Conservation (phyloP, 2,888 invertebrate genomes). For the Tetropium fuscum region DNA sequence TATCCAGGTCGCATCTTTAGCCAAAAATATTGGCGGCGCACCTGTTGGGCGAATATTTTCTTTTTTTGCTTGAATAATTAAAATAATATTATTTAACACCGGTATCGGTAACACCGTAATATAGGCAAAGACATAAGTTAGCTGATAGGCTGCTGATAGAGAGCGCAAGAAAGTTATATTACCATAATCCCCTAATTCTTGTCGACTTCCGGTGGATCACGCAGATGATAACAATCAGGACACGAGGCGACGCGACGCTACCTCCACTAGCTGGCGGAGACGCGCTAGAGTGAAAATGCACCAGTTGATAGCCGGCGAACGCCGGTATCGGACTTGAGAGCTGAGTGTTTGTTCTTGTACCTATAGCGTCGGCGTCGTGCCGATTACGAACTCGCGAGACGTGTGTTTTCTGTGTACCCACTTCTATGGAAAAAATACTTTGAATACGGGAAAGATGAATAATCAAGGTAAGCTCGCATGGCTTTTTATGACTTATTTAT, state of each 20-base stretch:
- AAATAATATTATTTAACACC: too few relatives aligned
- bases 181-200: not conserved
- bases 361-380: constrained; percentile 40
- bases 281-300: constrained; percentile 36
- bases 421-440: not conserved
- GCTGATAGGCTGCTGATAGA: too few relatives aligned
- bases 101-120: too few relatives aligned
- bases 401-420: constrained; percentile 22
- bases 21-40: too few relatives aligned
- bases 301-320: constrained; percentile 51
- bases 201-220: constrained; percentile 7
- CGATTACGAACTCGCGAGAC: constrained; percentile 27
- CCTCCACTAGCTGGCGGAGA: not conserved
- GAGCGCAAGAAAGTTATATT: not conserved
- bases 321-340: constrained; percentile 40
- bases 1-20: too few relatives aligned
- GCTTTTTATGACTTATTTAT: not conserved
- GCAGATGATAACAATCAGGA: constrained; percentile 1
- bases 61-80: too few relatives aligned
- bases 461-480: constrained; percentile 34
- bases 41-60: too few relatives aligned
- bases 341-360: too few relatives aligned
- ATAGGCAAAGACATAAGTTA: too few relatives aligned
- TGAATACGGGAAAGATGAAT: constrained; percentile 31
- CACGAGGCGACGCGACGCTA: constrained; percentile 12